A percentile compares a stretch with the other conserved stretches of the same genome.
Evolutionary conservation across 2,113 vertebrate genomes (phyloP).

Genomic region (Notechis scutatus): DNA sequence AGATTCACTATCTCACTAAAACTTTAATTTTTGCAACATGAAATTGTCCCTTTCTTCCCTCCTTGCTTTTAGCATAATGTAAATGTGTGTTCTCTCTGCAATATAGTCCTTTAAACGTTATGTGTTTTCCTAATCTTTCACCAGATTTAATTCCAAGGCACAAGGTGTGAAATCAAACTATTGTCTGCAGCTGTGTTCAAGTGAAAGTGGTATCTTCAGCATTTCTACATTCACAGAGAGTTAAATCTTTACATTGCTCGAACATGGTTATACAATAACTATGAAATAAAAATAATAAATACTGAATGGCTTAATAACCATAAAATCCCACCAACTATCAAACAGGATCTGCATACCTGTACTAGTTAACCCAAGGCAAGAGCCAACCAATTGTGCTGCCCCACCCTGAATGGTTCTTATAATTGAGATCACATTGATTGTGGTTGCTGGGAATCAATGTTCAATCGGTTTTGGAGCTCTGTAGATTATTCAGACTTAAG

Average conservation of each 20-base stretch:
- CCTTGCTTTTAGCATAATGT: too few relatives aligned
- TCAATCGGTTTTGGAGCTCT: not conserved
- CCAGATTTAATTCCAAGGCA: too few relatives aligned
- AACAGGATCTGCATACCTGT: not conserved
- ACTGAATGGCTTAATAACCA: not conserved
- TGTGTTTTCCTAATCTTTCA: too few relatives aligned
- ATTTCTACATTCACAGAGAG: not conserved
- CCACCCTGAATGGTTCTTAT: not conserved
- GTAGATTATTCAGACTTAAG: not conserved
- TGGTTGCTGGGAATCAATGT: not conserved
- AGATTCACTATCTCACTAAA: too few relatives aligned
- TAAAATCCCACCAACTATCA: not conserved
- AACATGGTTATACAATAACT: not conserved
- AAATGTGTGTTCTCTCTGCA: too few relatives aligned
- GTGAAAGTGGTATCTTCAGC: too few relatives aligned
- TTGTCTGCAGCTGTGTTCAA: too few relatives aligned
- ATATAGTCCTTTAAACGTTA: too few relatives aligned
- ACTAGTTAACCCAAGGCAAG: not conserved
- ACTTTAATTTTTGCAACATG: too few relatives aligned
- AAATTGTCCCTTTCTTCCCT: too few relatives aligned
- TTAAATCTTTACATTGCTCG: not conserved
- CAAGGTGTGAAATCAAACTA: too few relatives aligned
- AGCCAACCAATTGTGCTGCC: not conserved
- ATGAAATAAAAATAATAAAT: not conserved
- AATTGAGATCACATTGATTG: not conserved